These are phyloP conservation scores for Ryuthela nishihirai DNA, from an alignment of 2,888 invertebrate species.

Conservation along the genomic window DNA sequence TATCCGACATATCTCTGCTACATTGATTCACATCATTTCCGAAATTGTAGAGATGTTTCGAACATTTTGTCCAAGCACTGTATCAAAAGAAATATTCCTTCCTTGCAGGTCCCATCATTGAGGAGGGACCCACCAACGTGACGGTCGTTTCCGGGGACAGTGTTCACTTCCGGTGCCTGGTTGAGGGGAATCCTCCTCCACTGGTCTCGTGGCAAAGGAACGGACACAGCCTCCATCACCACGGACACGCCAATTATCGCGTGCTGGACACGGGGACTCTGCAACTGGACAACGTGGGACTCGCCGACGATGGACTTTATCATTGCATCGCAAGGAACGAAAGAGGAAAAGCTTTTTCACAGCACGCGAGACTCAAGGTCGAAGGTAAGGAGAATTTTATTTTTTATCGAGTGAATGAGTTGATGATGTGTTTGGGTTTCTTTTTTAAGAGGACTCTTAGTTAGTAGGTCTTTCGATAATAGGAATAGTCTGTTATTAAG, in stretches of 20 bases:
- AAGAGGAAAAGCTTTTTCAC: constrained; percentile 37
- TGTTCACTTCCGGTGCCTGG: constrained; percentile 36
- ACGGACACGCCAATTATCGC: constrained; percentile 32
- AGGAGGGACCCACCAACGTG: constrained; percentile 32
- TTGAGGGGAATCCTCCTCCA: constrained; percentile 30
- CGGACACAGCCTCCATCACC: constrained; percentile 30
- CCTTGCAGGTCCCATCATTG: constrained; percentile 30
- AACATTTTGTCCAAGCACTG: no score
- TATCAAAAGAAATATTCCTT: no score
- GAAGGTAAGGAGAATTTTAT: constrained; percentile 34
- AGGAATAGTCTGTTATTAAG: no score
- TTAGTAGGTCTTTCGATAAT: no score
- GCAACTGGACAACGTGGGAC: constrained; percentile 36
- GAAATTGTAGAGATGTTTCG: no score
- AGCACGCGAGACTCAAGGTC: constrained; percentile 34
- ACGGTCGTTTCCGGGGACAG: constrained; percentile 38
- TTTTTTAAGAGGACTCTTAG: no score
- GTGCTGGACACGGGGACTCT: constrained; percentile 34
- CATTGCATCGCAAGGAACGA: constrained; percentile 42
- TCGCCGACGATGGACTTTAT: constrained; percentile 40
- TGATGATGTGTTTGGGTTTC: no score
- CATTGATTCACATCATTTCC: no score
- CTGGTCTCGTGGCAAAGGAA: constrained; percentile 40
- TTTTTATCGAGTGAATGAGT: background rate
- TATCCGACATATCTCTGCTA: no score